Evolutionary conservation across 92 coral and sea anemone genomes (phyloP), one percentile per base, ranked within the genome.

Genomic region (Zoanthus sansibaricus): DNA sequence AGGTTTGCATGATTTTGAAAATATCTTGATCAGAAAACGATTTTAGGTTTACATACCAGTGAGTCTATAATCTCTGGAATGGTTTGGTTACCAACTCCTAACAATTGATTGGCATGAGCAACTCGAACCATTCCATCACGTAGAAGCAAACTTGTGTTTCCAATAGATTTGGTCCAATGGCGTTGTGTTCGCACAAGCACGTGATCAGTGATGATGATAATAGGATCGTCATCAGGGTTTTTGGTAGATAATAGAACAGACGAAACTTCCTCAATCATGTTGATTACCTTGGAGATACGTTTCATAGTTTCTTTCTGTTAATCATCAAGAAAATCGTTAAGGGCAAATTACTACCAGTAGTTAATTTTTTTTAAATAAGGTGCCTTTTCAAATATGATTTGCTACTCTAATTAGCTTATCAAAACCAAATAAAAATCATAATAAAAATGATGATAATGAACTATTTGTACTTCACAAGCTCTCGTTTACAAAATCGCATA

Each of bases 161-260:
- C 75, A 45, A 80, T 80, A 30, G 45, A 45, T 70, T 80, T 49
- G 14, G 85, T 80, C 75, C 75, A 68, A 31, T 80, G 85, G 25
- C 85, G 75, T 17, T 80, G 85, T 14, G 45, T 80, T 45, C 85
- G 56, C 58, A 80, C 73, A 7, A 80, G 73, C 75, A 80, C 75
- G 75, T 80, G 74, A 47, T 80, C 73, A 49, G 85, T 80, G 3
- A 46, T 20, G 4, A 80, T 80, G 37, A 80, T 66, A 61, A 75
- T 80, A 16, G 85, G 74, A 13, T 9, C 47, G 2, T 46, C 85
- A 48, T 80, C 75, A 1, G 75, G 85, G 21, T 5, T 66, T 69
- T 80, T 80, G 20, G 85, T 80, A 66, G 85, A 80, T 46, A 66
- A 66, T 46, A 80, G 44, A 46, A 80, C 74, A 66, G 85, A 66